Evolutionary conservation across 1,140 invertebrate species (phyloP), one percentile per base, ranked within the genome.

Genomic region (Sesamia nonagrioides): DNA sequence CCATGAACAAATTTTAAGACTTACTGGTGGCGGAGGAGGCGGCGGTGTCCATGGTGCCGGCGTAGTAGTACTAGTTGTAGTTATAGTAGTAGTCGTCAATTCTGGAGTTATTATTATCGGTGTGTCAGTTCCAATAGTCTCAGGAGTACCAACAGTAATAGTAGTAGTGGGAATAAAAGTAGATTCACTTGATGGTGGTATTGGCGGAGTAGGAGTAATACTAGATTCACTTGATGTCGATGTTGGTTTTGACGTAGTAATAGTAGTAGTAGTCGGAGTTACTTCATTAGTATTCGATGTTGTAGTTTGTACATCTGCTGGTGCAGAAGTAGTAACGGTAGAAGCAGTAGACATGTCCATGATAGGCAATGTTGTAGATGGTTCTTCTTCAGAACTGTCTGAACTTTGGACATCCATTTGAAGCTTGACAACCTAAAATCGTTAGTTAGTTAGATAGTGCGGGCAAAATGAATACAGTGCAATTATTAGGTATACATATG

Each of bases 301-400:
- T 27, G 27, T 27, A 1, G 27, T 27, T 27, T 27, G n/a, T n/a
- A n/a, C n/a, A n/a, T n/a, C n/a, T n/a, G n/a, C n/a, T n/a, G n/a
- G n/a, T n/a, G n/a, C n/a, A n/a, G n/a, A n/a, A 54, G 68, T 60
- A 6, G 35, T 11, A 37, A 37, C 7, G 7, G 37, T 37, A 37
- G 37, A 37, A 3, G 37, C 7, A 37, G 37, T 37, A 37, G 37
- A 37, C 37, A 7, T 37, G n/a, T n/a, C n/a, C n/a, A n/a, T 40
- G 37, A 7, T 40, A 7, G 3, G 37, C 3, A 40, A 40, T 27
- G 42, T 45, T 27, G 8, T 6, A 0, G 17, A 0, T 27, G 71
- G 0, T 35, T 48, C 76, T 3, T 72, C 80, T 35, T 84, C 77
- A 11, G 73, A 80, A 76, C 77, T 81, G 9, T 78, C 69, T 0